Conservation (phyloP, 2,113 vertebrate species). For the Microcebus tavaratra region DNA sequence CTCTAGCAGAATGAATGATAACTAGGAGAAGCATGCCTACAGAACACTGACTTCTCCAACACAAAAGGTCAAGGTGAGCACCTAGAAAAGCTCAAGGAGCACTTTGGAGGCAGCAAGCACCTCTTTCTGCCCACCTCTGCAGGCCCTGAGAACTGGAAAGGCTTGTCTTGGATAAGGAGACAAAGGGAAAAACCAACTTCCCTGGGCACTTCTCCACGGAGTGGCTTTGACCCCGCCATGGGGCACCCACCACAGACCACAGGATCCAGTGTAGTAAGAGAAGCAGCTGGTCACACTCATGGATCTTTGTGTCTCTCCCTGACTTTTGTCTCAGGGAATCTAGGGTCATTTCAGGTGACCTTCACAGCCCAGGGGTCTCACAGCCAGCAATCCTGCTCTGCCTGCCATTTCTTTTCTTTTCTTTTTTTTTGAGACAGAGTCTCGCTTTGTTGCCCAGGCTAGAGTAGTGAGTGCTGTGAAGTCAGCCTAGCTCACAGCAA, state of each 20-base stretch:
- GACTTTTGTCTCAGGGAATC: not conserved
- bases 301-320: not conserved
- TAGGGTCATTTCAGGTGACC: not conserved
- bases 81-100: not conserved
- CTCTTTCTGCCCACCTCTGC: not conserved
- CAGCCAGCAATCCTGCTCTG: not conserved
- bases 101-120: not conserved
- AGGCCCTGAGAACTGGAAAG: not conserved
- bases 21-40: not conserved
- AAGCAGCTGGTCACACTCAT: not conserved
- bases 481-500: too few species aligned
- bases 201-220: not conserved
- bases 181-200: too few species aligned
- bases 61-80: not conserved
- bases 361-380: not conserved
- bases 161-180: not conserved
- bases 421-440: too few species aligned
- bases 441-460: too few species aligned
- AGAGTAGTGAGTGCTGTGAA: too few species aligned
- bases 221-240: not conserved
- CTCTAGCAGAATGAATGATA: not conserved
- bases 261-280: not conserved
- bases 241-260: not conserved
- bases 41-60: not conserved
- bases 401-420: not conserved